phyloP scores from a whole-genome alignment of 2,113 vertebrate species.

The Otus sunia region DNA sequence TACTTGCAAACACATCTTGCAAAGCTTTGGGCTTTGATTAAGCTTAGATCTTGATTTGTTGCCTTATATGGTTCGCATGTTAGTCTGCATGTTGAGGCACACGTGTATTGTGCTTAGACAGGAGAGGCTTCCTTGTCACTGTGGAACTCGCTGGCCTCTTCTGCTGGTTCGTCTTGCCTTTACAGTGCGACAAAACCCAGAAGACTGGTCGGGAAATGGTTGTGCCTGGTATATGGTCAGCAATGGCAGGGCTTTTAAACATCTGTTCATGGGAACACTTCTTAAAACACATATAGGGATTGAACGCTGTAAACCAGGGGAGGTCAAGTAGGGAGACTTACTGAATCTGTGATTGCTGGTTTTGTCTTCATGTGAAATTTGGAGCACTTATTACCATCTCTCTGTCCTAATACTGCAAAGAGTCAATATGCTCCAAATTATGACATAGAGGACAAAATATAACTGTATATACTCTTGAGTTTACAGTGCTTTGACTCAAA shows the following conservation, averaged over 20 bases:
- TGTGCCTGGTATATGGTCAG: background rate
- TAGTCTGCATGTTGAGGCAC: background rate
- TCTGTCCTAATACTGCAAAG: background rate
- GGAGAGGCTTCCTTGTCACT: background rate
- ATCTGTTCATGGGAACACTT: background rate
- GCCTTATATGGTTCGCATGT: background rate
- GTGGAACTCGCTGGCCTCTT: background rate
- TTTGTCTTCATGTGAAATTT: background rate
- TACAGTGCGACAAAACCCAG: background rate
- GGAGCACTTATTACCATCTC: background rate
- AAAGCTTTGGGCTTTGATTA: background rate
- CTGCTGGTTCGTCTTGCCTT: background rate
- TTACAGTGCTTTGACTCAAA: background rate
- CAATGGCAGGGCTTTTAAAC: background rate
- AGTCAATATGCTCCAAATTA: background rate
- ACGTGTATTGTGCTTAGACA: rapidly evolving
- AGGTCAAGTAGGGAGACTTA: rapidly evolving
- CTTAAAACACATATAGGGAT: background rate
- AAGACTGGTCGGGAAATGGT: background rate
- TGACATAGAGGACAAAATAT: background rate
- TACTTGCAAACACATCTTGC: background rate
- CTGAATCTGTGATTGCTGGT: background rate
- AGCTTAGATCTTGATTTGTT: background rate
- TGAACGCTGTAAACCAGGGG: background rate
- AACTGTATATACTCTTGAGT: background rate